Conservation (phyloP, 1,140 invertebrate species). For the Caenorhabditis remanei region DNA sequence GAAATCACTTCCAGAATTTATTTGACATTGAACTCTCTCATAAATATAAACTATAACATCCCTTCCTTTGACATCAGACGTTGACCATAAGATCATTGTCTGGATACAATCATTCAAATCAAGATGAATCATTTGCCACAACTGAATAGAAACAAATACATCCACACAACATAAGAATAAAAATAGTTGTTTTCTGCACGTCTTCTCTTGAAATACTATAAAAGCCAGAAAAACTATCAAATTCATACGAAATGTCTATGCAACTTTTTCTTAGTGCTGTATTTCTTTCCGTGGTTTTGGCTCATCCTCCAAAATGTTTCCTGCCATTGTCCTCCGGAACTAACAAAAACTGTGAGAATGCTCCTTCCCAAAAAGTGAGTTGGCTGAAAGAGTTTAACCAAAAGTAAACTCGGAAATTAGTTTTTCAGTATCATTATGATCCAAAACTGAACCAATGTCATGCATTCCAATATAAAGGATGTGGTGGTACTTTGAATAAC, state of each 20-base stretch:
- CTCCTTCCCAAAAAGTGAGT: slow-evolving; percentile 8
- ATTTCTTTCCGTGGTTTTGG: background rate
- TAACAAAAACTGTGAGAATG: background rate
- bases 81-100: slow-evolving; percentile 2
- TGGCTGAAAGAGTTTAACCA: background rate
- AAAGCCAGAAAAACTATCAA: background rate
- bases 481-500: slow-evolving; percentile 56
- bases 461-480: slow-evolving; percentile 56
- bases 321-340: background rate
- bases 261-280: background rate
- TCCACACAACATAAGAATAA: background rate
- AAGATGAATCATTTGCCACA: background rate
- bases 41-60: no score
- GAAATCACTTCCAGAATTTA: no score
- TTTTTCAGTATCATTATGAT: slow-evolving; percentile 57
- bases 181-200: background rate
- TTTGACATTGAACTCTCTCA: no score
- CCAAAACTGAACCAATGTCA: slow-evolving; percentile 25
- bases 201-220: background rate
- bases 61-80: background rate
- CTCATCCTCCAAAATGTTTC: slow-evolving; percentile 26
- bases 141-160: background rate
- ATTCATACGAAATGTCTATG: background rate
- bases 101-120: background rate
- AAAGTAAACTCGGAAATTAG: no score